Percentiles rank a stretch among this genome's conserved stretches.
phyloP scores from a whole-genome alignment of 1,140 invertebrate species.

The Calliopsis andreniformis region DNA sequence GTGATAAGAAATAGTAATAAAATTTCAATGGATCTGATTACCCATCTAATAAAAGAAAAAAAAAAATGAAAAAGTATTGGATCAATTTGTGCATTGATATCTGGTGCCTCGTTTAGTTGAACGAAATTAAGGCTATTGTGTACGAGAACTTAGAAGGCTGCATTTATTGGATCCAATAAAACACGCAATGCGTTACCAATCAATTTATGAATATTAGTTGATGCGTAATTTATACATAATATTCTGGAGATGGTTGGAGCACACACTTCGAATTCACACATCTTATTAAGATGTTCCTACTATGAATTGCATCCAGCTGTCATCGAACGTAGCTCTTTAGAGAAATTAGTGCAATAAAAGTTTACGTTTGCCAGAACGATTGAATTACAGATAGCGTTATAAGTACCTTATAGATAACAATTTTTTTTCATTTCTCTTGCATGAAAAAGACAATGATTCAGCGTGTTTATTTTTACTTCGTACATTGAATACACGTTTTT shows the following conservation, averaged over 20 bases:
- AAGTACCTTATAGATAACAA: constrained; percentile 14
- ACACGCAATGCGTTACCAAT: constrained; percentile 32
- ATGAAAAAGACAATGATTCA: neutral
- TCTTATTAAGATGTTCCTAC: constrained; percentile 30
- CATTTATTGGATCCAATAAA: constrained; percentile 43
- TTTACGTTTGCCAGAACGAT: constrained; percentile 22
- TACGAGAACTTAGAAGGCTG: constrained; percentile 28
- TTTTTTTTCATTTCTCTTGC: neutral
- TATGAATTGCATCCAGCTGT: constrained; percentile 16
- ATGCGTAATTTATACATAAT: constrained; percentile 40
- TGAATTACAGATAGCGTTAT: constrained; percentile 23
- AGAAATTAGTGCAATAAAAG: constrained; percentile 49
- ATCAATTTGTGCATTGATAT: constrained; percentile 22
- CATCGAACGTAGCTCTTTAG: constrained; percentile 14
- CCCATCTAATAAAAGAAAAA: neutral
- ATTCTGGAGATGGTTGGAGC: constrained; percentile 22
- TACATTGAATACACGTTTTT: neutral
- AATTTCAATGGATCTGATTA: constrained; percentile 34
- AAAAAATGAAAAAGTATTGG: constrained; percentile 14
- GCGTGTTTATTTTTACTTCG: constrained; percentile 4
- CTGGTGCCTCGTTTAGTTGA: neutral
- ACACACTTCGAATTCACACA: constrained; percentile 15
- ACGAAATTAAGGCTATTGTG: constrained; percentile 8
- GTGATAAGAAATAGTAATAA: neutral
- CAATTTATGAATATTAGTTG: constrained; percentile 39